These are phyloP conservation scores for Pachyramphus minor DNA, from an alignment of 2,113 vertebrate genomes.

Conservation along the genomic window DNA sequence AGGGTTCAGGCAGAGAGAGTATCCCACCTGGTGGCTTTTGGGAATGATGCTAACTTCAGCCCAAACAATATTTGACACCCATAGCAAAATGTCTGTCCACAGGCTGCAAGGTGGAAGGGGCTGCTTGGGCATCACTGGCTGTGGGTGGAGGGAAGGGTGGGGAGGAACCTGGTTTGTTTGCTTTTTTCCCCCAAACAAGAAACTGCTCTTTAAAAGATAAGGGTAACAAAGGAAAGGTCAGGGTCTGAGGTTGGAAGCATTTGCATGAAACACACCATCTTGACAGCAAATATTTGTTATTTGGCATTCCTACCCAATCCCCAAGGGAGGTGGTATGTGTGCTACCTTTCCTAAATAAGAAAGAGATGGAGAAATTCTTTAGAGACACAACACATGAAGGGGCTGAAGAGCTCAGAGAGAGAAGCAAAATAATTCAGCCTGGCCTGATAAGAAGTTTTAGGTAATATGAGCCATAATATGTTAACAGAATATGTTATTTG, in stretches of 20 bases:
- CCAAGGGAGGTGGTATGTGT: too few species aligned
- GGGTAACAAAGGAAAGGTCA: neutral
- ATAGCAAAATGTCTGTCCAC: neutral
- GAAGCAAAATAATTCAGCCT: neutral
- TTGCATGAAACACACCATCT: neutral
- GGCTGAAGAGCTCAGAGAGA: neutral
- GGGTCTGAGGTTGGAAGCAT: neutral
- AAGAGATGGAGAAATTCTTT: neutral
- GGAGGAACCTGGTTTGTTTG: neutral
- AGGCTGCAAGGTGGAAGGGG: neutral
- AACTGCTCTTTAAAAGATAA: neutral
- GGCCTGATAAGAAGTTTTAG: neutral
- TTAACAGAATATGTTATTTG: neutral
- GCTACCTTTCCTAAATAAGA: neutral
- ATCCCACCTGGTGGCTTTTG: neutral
- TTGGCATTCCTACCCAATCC: neutral
- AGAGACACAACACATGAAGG: neutral
- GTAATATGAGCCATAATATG: neutral
- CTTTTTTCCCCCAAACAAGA: neutral
- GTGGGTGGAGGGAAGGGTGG: neutral
- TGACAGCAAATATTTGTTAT: neutral
- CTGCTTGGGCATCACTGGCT: neutral
- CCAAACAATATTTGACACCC: neutral
- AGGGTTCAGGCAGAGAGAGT: fast-evolving
- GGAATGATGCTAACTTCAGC: neutral